Base-by-base conservation (phyloP, 2,797 vertebrate genomes). In the Salmo trutta region DNA sequence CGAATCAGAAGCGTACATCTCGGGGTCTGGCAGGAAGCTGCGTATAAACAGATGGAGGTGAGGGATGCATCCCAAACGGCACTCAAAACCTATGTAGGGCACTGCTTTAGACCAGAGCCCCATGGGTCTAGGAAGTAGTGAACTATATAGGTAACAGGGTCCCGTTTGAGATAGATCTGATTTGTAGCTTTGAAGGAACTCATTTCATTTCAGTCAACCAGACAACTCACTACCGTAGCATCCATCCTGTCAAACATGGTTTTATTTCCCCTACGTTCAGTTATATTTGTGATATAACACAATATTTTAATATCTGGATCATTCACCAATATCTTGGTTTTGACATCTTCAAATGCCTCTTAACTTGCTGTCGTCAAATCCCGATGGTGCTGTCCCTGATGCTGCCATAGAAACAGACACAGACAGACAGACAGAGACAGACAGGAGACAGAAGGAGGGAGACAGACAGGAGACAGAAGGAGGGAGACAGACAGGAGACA, bases 151-250 rank as follows among this genome's bases (percentile, higher is more conserved):
- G 31, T 31, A 31, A 31, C 31, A 1, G 31, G 31, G 4, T 31
- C 29, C 33, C 33, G 33, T 33, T 33, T 33, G 33, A 33, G 33
- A 33, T 33, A 33, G 36, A 41, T 41, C 36, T 10, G 5, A 10
- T 41, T 41, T 1, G 53, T 77, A 71, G 75, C 85, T 87, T 79
- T 47, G 54, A 84, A 81, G 82, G 79, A 75, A 77, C 69, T 21
- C 16, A 19, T 64, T 64, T 81, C 16, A 66, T 73, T 21, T 27
- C 75, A 47, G 21, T 65, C 2, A 51, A 51, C 53, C 59, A 41
- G 24, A 33, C 19, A 5, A 17, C 19, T 19, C 54, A 47, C 19
- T 12, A 21, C 6, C 19, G 19, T 36, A 15, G 17, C 4, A 69
- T 56, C 52, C 21, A 47, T 47, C 8, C 41, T 12, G 24, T 19